Percentiles rank a stretch among this genome's conserved stretches.
Conservation (phyloP, 1,140 invertebrate species). For the Bradynema listronoti region DNA sequence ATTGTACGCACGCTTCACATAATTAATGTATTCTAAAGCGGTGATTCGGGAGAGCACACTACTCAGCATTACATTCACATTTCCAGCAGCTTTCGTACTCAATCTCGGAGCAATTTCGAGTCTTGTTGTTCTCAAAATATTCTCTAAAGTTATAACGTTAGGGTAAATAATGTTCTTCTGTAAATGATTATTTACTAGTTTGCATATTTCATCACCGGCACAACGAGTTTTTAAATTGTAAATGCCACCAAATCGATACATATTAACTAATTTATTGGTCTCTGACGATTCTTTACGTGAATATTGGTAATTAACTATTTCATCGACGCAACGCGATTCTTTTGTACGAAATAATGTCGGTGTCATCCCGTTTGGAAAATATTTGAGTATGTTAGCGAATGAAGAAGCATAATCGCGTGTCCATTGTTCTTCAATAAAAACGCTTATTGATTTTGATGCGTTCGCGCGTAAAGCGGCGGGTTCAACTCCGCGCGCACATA, state of each 20-base stretch:
- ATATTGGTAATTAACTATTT: slow-evolving; percentile 16
- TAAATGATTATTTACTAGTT: neutral
- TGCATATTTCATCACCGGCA: neutral
- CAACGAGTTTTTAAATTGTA: neutral
- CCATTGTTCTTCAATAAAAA: slow-evolving; percentile 12
- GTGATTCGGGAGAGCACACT: neutral
- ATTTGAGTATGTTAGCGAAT: neutral
- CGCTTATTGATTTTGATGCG: slow-evolving; percentile 9
- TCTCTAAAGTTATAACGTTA: neutral
- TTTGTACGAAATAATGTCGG: slow-evolving; percentile 7
- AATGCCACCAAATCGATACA: slow-evolving; percentile 9
- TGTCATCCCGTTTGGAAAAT: slow-evolving; percentile 12
- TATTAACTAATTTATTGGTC: neutral
- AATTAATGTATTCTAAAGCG: neutral
- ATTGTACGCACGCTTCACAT: slow-evolving; percentile 14
- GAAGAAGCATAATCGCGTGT: neutral
- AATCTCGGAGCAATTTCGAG: neutral
- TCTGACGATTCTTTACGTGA: neutral
- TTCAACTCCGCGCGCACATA: slow-evolving; percentile 15
- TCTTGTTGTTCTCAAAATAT: neutral
- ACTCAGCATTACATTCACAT: neutral
- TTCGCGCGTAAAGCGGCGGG: neutral
- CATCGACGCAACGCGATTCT: slow-evolving; percentile 1
- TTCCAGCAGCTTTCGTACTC: neutral
- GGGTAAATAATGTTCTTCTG: neutral